Base-by-base conservation (phyloP, 2,113 vertebrate genomes). In the Oncorhynchus nerka region DNA sequence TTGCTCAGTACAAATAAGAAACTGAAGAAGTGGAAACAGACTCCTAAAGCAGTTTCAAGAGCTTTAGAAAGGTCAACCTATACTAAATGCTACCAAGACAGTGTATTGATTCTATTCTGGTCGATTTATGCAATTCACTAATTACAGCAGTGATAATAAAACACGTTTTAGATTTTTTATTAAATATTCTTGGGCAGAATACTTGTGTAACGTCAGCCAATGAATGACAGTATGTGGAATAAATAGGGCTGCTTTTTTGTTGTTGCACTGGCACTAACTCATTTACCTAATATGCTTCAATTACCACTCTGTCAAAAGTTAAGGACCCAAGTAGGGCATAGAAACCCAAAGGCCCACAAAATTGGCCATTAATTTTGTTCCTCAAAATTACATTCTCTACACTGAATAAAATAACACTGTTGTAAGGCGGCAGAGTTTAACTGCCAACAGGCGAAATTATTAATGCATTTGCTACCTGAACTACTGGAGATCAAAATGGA, bases 361-460 rank as follows among this genome's bases (percentile, higher is more conserved):
- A 55, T 55, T 4, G 3, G 4, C 12, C 12, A 16, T 55, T 55
- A 1, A 55, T 55, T 55, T 55, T 15, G 15, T 55, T 1, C 51
- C 51, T 55, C 15, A 55, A 55, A 55, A 55, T 13, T 16, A 19
- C 51, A 73, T 68, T 87, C 39, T 84, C 87, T 90, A 90, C 83
- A 86, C 72, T 79, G 73, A 81, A 81, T 83, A 73, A 3, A 81
- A 72, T 71, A 84, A 73, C 62, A 76, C 75, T 62, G 28, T 15
- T 20, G 30, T 26, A 67, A 74, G 51, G 4, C 67, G 26, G 51
- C 49, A n/a, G 68, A 61, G 26, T 28, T 48, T 70, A 26, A 51
- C 67, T 66, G 82, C 48, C 75, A 83, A 85, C 81, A 71, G 11
- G 57, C 77, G 73, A 83, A 75, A 79, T 64, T 55, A 74, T 74